Evolutionary conservation across 2,797 vertebrate genomes (phyloP), one percentile per base, ranked within the genome.

Genomic region (Pristis pectinata): DNA sequence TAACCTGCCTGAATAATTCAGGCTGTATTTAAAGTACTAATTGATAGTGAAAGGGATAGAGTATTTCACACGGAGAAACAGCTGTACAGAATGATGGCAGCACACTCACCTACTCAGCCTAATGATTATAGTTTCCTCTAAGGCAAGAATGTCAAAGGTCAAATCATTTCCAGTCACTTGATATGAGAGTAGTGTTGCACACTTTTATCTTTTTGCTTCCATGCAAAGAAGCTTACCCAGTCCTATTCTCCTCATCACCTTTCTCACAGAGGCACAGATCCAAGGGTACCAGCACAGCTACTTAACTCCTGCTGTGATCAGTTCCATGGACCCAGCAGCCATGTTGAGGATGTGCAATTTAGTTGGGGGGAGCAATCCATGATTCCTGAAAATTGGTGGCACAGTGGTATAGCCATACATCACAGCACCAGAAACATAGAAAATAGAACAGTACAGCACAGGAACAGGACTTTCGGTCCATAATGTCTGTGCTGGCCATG

Each of bases 1-100:
- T 93, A 93, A 93, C 41, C 64, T 93, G 67, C 41, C 64, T 93
- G 92, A 93, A 93, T 93, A 93, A 93, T 93, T 74, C 27, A 72
- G 41, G 11, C 44, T 93, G 92, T 53, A 72, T 93, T 74, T 72
- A 93, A 93, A 93, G 67, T 41, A 74, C 92, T 93, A 93, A 93
- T 93, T 93, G 92, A 74, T 70, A 72, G 41, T 70, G 64, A 93
- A 93, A 44, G 37, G n/a, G 87, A 37, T 61, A 22, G 89, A 67
- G 70, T 74, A 93, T 93, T 72, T 93, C 41, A 72, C 92, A 93
- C 41, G 72, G 41, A 93, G 37, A 93, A 74, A 74, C 41, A 72
- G 92, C 92, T 72, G 61, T 44, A 67, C 41, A 53, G 11, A 93
- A 34, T 74, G 41, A 70, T 10, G 22, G 37, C 64, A 93, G 91